Percentiles rank a stretch among this genome's conserved stretches.
Conservation (phyloP, 1,140 invertebrate species). For the Drosophila arawakana region DNA sequence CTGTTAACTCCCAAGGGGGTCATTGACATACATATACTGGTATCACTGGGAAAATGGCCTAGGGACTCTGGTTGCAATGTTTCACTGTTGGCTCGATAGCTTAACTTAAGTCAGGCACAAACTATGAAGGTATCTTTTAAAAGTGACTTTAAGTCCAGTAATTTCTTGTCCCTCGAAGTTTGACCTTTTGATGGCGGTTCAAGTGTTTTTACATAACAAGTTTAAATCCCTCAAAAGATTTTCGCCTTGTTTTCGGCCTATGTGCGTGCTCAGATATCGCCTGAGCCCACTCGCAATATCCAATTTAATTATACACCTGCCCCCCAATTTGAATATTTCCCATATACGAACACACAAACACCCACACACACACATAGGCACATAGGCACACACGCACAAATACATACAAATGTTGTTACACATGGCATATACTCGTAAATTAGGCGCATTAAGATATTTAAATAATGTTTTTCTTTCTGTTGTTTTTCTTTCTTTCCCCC, state of each 20-base stretch:
- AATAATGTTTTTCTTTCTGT: slow-evolving; percentile 57
- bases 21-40: slow-evolving; percentile 72
- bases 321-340: slow-evolving; percentile 67
- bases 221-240: slow-evolving; percentile 48
- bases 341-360: slow-evolving; percentile 1
- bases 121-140: not conserved
- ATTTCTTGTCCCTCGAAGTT: not conserved
- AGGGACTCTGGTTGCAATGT: slow-evolving; percentile 33
- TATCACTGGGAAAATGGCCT: slow-evolving; percentile 32
- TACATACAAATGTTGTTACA: slow-evolving; percentile 26
- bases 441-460: slow-evolving; percentile 80
- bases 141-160: not conserved
- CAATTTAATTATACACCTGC: slow-evolving; percentile 80
- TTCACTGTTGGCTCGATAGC: slow-evolving; percentile 24
- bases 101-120: slow-evolving; percentile 7
- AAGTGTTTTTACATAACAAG: slow-evolving; percentile 58
- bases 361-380: slow-evolving; percentile 1
- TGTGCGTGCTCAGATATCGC: slow-evolving; percentile 60
- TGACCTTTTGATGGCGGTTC: slow-evolving; percentile 34
- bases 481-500: not conserved
- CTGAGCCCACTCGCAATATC: slow-evolving; percentile 40
- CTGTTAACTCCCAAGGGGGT: slow-evolving; percentile 49
- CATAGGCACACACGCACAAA: slow-evolving; percentile 5
- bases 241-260: slow-evolving; percentile 25
- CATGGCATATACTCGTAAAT: slow-evolving; percentile 71